A percentile compares a stretch with the other conserved stretches of the same genome.
Conservation (phyloP, 2,797 vertebrate genomes). For the Dipus sagitta region DNA sequence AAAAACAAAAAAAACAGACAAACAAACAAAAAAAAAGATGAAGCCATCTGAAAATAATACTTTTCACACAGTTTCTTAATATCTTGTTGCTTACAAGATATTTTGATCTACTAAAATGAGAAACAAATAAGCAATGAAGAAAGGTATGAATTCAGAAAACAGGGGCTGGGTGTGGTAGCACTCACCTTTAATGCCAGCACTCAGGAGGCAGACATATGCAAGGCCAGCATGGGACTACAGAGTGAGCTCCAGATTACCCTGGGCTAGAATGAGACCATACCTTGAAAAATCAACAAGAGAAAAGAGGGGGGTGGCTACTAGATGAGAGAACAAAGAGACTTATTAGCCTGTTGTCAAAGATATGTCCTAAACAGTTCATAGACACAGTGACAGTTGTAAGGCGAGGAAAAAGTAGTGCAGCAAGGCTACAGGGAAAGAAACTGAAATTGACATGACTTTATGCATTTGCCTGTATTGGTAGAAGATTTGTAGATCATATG, state of each 20-base stretch:
- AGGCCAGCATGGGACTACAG: too few relatives aligned
- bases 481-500: background rate
- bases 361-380: background rate
- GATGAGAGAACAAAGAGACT: background rate
- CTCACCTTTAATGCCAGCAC: too few relatives aligned
- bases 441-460: background rate
- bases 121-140: background rate
- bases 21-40: too few relatives aligned
- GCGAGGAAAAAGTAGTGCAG: background rate
- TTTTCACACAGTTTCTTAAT: background rate
- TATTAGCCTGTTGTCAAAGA: background rate
- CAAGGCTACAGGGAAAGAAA: background rate
- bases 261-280: too few relatives aligned
- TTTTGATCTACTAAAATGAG: background rate
- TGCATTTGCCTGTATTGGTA: background rate
- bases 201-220: too few relatives aligned
- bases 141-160: background rate
- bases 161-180: too few relatives aligned
- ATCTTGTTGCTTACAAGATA: background rate
- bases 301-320: background rate
- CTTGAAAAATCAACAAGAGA: too few relatives aligned
- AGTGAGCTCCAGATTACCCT: too few relatives aligned
- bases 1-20: too few relatives aligned
- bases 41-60: constrained; percentile 1
- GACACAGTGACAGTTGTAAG: background rate